Conservation (phyloP, 2,113 vertebrate genomes). For the Lepisosteus oculatus region DNA sequence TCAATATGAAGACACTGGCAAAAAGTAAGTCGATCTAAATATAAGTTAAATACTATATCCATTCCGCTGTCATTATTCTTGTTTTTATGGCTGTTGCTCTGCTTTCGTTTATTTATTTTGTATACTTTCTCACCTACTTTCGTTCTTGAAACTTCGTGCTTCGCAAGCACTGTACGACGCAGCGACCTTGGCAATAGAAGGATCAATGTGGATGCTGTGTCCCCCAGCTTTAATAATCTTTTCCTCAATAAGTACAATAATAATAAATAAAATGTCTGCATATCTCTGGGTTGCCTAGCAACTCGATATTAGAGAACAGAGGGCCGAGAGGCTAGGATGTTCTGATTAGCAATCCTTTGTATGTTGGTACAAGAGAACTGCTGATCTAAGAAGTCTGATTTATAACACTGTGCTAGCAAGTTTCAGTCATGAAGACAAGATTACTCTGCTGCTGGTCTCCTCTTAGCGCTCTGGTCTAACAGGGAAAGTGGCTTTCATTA, state of each 20-base stretch:
- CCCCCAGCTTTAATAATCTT: constrained; percentile 6
- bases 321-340: constrained; percentile 52
- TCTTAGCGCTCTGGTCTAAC: constrained; percentile 36
- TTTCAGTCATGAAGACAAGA: constrained; percentile 43
- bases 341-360: constrained; percentile 63
- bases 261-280: constrained; percentile 41
- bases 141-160: too few relatives aligned
- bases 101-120: too few relatives aligned
- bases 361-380: constrained; percentile 58
- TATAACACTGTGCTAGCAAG: constrained; percentile 48
- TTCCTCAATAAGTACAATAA: constrained; percentile 11
- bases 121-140: too few relatives aligned
- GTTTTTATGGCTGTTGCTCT: too few relatives aligned
- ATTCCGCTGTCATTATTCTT: too few relatives aligned
- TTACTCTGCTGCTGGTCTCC: constrained; percentile 38
- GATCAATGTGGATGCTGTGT: background rate
- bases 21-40: too few relatives aligned
- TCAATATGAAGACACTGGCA: too few relatives aligned
- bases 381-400: constrained; percentile 56
- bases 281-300: constrained; percentile 66
- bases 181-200: too few relatives aligned
- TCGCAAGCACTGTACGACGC: too few relatives aligned
- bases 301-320: constrained; percentile 45
- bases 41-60: too few relatives aligned
- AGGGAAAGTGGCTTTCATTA: background rate